These are phyloP conservation scores for Eugnorisma glareosa DNA, from an alignment of 2,888 invertebrate species.

Conservation along the genomic window DNA sequence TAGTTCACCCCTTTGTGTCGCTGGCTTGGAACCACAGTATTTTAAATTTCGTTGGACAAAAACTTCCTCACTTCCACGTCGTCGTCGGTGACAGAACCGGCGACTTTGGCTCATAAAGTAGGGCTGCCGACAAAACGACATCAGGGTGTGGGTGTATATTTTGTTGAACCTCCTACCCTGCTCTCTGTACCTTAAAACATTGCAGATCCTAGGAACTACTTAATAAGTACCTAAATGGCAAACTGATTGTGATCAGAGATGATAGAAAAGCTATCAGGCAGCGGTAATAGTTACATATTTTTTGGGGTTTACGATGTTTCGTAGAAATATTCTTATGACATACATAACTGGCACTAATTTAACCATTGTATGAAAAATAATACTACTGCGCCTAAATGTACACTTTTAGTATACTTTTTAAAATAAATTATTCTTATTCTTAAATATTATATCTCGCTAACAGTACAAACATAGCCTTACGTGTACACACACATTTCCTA, in stretches of 20 bases:
- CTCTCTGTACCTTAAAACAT: not conserved
- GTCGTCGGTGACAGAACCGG: not conserved
- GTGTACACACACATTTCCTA: slow-evolving; percentile 25
- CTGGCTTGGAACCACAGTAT: not conserved
- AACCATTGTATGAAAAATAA: too few species aligned
- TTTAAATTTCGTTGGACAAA: not conserved
- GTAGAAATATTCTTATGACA: not conserved
- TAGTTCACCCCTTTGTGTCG: not conserved
- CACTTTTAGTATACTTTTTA: too few species aligned
- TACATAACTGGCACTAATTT: too few species aligned
- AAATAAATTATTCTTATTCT: too few species aligned
- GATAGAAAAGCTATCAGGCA: not conserved
- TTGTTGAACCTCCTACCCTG: not conserved
- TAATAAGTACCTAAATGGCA: not conserved
- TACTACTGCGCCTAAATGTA: too few species aligned
- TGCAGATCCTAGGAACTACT: not conserved
- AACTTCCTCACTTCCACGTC: not conserved
- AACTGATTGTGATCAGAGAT: not conserved
- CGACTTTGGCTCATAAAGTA: not conserved
- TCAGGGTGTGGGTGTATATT: not conserved
- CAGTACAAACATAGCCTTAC: slow-evolving; percentile 8
- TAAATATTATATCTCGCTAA: slow-evolving; percentile 10
- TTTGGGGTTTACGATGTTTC: not conserved
- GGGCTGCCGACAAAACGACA: not conserved
- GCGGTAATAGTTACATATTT: not conserved